Conservation (phyloP, 1,140 invertebrate genomes). For the Drosophila pseudoananassae region DNA sequence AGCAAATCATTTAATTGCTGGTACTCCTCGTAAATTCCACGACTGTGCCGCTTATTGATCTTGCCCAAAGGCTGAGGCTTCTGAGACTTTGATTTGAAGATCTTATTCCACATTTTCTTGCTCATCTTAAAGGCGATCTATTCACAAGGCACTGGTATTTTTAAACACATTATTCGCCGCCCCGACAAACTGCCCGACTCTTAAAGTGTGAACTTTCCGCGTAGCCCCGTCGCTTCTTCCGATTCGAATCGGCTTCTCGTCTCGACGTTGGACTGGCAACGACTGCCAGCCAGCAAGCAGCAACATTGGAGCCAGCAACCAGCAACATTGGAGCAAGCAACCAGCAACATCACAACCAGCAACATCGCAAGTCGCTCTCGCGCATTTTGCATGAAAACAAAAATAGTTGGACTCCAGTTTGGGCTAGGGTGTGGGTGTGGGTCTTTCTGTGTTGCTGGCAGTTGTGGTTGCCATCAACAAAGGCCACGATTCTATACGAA, state of each 20-base stretch:
- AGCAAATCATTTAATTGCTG: constrained; percentile 71
- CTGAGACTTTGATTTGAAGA: constrained; percentile 79
- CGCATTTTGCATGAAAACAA: constrained; percentile 69
- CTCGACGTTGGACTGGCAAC: constrained; percentile 39
- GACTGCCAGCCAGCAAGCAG: constrained; percentile 7
- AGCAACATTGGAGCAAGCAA: constrained; percentile 7
- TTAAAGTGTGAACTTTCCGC: constrained; percentile 47
- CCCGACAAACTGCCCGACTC: not conserved
- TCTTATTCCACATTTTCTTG: constrained; percentile 83
- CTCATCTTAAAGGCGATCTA: constrained; percentile 59
- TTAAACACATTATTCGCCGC: constrained; percentile 33
- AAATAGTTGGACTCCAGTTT: constrained; percentile 77
- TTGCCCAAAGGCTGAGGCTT: constrained; percentile 61
- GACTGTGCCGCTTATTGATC: constrained; percentile 77
- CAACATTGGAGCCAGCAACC: not conserved
- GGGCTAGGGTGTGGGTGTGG: constrained; percentile 55
- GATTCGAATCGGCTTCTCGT: not conserved
- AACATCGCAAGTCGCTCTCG: constrained; percentile 29
- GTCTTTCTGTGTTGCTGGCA: constrained; percentile 24
- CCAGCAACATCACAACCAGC: constrained; percentile 11
- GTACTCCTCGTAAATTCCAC: constrained; percentile 75
- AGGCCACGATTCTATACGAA: constrained; percentile 62
- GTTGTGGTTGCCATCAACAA: constrained; percentile 47
- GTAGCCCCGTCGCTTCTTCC: not conserved
- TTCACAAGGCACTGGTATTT: constrained; percentile 33